Conservation (phyloP, 2,113 vertebrate genomes). For the Cariama cristata region DNA sequence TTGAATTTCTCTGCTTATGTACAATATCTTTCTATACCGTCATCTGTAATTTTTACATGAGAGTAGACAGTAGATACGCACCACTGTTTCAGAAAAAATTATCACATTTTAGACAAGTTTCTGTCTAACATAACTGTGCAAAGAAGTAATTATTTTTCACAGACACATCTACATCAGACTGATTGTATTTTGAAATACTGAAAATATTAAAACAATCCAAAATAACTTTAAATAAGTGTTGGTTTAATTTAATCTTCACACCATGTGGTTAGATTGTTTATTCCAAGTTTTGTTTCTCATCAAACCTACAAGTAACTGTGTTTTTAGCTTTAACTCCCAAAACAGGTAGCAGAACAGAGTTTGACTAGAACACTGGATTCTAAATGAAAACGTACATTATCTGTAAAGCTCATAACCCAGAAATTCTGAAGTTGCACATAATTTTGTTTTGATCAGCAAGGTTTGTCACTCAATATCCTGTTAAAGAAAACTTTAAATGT, state of each 20-base stretch:
- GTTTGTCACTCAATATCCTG: neutral
- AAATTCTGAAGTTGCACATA: neutral
- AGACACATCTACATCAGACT: neutral
- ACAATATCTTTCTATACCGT: neutral
- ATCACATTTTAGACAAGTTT: neutral
- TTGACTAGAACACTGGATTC: neutral
- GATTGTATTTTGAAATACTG: neutral
- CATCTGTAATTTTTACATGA: neutral
- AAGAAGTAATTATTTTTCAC: neutral
- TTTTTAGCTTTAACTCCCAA: neutral
- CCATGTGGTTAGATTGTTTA: neutral
- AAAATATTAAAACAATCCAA: conserved; percentile 16
- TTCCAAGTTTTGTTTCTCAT: neutral
- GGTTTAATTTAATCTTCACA: neutral
- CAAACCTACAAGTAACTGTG: neutral
- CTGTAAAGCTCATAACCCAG: neutral
- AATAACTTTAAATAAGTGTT: neutral
- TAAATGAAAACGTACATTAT: neutral
- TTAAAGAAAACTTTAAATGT: neutral
- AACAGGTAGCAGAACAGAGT: neutral
- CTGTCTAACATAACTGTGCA: neutral
- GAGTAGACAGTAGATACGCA: neutral
- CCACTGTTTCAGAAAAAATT: neutral
- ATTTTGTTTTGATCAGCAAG: neutral
- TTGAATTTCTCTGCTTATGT: neutral